phyloP scores from a whole-genome alignment of 2,797 vertebrate species.

The Sebastes trivittatus region DNA sequence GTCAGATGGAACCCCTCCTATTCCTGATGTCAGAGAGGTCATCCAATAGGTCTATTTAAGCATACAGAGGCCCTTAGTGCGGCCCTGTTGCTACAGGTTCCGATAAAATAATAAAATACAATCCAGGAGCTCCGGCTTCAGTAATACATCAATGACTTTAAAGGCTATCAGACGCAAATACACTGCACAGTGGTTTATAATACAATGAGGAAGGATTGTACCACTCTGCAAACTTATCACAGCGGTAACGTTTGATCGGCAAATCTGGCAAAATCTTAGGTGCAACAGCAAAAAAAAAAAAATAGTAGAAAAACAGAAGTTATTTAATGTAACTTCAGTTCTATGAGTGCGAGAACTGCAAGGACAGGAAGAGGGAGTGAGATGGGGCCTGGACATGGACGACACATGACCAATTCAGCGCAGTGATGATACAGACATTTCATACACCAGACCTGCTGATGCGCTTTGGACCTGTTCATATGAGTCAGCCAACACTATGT shows the following conservation, averaged over 20 bases:
- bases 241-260: too few relatives aligned
- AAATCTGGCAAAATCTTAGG: not conserved
- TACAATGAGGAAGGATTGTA: not conserved
- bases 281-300: not conserved
- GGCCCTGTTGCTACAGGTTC: not conserved
- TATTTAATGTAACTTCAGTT: not conserved
- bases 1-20: not conserved
- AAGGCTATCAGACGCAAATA: too few relatives aligned
- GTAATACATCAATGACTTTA: not conserved
- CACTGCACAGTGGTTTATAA: not conserved
- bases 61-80: not conserved
- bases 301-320: not conserved
- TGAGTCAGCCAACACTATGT: not conserved
- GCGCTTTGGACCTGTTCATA: not conserved
- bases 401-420: not conserved
- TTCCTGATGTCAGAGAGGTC: not conserved
- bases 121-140: not conserved
- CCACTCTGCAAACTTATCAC: too few relatives aligned
- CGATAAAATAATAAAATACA: not conserved
- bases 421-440: not conserved
- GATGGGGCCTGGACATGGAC: too few relatives aligned
- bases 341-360: not conserved
- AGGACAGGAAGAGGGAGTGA: not conserved
- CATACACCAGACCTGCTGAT: not conserved
- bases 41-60: not conserved